Conservation (phyloP, 2,797 vertebrate genomes). For the Bovichtus diacanthus region DNA sequence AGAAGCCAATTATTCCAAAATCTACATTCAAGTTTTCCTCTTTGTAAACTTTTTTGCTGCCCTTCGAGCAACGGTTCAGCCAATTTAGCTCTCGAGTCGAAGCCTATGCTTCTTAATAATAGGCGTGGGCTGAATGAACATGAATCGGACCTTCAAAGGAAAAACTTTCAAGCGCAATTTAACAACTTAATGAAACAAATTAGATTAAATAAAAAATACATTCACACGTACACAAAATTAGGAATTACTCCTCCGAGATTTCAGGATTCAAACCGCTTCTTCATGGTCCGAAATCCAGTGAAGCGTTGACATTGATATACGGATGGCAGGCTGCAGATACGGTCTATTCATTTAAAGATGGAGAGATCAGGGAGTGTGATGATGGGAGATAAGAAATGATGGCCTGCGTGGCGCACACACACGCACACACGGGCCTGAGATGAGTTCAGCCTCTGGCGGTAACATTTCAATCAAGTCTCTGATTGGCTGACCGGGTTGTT, state of each 20-base stretch:
- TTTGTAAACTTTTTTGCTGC: slow-evolving; percentile 18
- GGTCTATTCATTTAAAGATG: slow-evolving; percentile 41
- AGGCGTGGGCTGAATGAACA: background rate
- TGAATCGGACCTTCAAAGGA: slow-evolving; percentile 14
- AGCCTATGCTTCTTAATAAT: slow-evolving; percentile 3
- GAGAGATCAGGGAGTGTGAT: slow-evolving; percentile 49
- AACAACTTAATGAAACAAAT: slow-evolving; percentile 24
- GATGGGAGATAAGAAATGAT: slow-evolving; percentile 58
- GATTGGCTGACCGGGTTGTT: slow-evolving; percentile 46
- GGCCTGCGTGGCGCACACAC: slow-evolving; percentile 1
- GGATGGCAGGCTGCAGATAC: slow-evolving; percentile 39
- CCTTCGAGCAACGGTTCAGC: slow-evolving; percentile 2
- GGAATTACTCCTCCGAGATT: slow-evolving; percentile 21
- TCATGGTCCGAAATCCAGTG: slow-evolving; percentile 39
- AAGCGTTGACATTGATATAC: slow-evolving; percentile 40
- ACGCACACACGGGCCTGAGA: slow-evolving; percentile 20
- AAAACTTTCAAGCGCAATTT: slow-evolving; percentile 29
- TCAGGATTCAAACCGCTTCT: slow-evolving; percentile 27
- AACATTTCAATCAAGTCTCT: slow-evolving; percentile 48
- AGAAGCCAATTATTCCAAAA: background rate
- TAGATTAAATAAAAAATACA: slow-evolving; percentile 15
- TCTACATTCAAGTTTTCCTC: background rate
- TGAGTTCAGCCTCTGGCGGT: slow-evolving; percentile 41
- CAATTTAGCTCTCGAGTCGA: slow-evolving; percentile 20
- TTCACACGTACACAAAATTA: background rate